Base-by-base conservation (phyloP, 2,888 invertebrate species). In the Trichogramma dendrolimi region DNA sequence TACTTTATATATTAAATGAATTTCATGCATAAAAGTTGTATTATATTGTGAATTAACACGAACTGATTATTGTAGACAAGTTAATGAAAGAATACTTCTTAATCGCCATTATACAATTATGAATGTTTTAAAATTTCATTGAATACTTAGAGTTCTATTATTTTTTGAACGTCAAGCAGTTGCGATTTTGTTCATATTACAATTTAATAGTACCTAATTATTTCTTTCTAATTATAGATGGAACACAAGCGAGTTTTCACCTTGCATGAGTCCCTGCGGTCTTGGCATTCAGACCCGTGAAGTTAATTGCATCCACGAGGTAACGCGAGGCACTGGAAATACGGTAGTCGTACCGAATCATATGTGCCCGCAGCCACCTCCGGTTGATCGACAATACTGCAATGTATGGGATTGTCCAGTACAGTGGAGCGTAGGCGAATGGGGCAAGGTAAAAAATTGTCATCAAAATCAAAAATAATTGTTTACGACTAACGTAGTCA, bases 321-420 rank as follows among this genome's bases (percentile, higher is more conserved):
- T 94, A 55, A 92, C 92, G 0, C 86, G 93, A 55, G 92, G 92
- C 1, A 90, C 91, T 10, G 90, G 90, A 46, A 95, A 94, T 76
- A 92, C 94, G 0, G 90, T 96, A 67, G 88, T 92, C 7, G 92
- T 97, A n/a, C 94, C 96, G 0, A 92, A 92, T 80, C 90, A 89
- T 75, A 91, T 94, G 89, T 95, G 97, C 74, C 93, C 93, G 0
- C 91, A 92, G 73, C 94, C 95, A 0, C 89, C 91, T 0, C 96
- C 96, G 0, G 87, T 89, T 0, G 92, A 94, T 75, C 83, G 93
- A 1, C 93, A 93, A 79, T 90, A 91, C 76, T 97, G 97, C 82
- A 95, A 95, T 77, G 90, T 93, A 0, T 84, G 93, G 61, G 94
- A 96, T 80, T 97, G 97, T 73, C 94, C 95, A 0, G 90, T 95